Percentiles rank a stretch among this genome's conserved stretches.
phyloP scores from a whole-genome alignment of 2,113 vertebrate genomes.

The Megaceryle torquata region DNA sequence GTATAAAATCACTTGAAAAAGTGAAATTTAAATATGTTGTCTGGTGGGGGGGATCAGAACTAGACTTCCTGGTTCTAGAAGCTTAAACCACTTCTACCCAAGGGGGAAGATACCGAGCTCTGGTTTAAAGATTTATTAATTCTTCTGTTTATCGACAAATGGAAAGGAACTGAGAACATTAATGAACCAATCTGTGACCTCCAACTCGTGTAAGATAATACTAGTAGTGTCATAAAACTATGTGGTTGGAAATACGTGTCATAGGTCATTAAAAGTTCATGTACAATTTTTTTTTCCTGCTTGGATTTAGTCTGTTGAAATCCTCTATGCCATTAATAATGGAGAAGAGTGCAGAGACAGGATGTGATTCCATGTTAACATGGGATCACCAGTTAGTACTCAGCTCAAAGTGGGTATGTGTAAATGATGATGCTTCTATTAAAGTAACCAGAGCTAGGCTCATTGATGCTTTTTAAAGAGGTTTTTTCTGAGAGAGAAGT shows the following conservation, averaged over 20 bases:
- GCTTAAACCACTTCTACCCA: background rate
- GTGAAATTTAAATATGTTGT: background rate
- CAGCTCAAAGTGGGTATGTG: fast-evolving
- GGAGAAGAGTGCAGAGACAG: background rate
- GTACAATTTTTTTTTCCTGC: background rate
- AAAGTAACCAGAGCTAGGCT: no score
- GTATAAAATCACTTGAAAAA: background rate
- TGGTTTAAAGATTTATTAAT: background rate
- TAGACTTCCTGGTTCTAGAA: background rate
- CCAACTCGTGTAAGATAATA: background rate
- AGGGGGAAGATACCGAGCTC: background rate
- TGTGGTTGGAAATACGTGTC: background rate
- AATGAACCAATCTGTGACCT: background rate
- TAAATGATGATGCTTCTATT: fast-evolving
- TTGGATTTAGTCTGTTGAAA: background rate
- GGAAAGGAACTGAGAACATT: background rate
- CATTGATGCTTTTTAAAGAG: background rate
- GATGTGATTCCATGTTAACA: background rate
- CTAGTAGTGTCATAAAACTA: background rate
- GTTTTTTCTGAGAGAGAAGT: background rate
- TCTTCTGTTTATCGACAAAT: background rate
- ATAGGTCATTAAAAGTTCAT: background rate
- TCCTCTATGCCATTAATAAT: background rate
- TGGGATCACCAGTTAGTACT: background rate
- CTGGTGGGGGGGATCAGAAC: background rate